These are phyloP conservation scores for Drosophila carrolli DNA, from an alignment of 1,140 invertebrate species.

Conservation along the genomic window DNA sequence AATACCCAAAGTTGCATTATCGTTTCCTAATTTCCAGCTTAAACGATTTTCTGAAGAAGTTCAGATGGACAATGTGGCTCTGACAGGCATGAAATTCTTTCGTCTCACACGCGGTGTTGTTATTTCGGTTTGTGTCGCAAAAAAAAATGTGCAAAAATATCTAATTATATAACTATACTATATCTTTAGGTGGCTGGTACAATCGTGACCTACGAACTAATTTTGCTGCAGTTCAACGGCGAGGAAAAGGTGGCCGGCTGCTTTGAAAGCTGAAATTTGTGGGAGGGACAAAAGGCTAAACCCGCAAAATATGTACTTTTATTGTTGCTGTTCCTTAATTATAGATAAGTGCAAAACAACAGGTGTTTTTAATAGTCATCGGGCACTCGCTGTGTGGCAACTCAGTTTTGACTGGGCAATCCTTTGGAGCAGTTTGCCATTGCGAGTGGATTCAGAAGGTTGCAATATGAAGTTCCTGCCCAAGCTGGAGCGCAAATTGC, in stretches of 20 bases:
- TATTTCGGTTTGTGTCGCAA: slow-evolving; percentile 85
- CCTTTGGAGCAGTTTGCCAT: slow-evolving; percentile 27
- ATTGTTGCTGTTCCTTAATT: slow-evolving; percentile 56
- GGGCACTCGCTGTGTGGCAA: background rate
- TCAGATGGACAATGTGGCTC: slow-evolving; percentile 86
- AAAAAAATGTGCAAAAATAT: background rate
- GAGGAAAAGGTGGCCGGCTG: slow-evolving; percentile 65
- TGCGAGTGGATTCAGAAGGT: slow-evolving; percentile 6
- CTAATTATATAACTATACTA: slow-evolving; percentile 25
- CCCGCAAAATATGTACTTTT: slow-evolving; percentile 44
- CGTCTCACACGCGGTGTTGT: slow-evolving; percentile 87
- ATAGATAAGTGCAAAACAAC: slow-evolving; percentile 79
- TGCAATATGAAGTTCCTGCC: slow-evolving; percentile 60
- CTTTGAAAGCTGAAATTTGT: slow-evolving; percentile 43
- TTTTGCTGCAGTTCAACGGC: slow-evolving; percentile 88
- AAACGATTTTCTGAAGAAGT: slow-evolving; percentile 87
- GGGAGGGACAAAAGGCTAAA: slow-evolving; percentile 19
- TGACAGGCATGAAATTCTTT: slow-evolving; percentile 88
- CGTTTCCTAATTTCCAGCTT: slow-evolving; percentile 82
- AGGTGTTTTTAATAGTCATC: slow-evolving; percentile 66
- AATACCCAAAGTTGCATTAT: background rate
- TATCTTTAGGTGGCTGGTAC: slow-evolving; percentile 88
- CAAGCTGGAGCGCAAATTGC: slow-evolving; percentile 43
- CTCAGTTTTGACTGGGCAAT: slow-evolving; percentile 9
- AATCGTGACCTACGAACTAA: slow-evolving; percentile 89